Percentiles rank a stretch among this genome's conserved stretches.
Evolutionary conservation across 2,888 invertebrate species (phyloP).

Genomic region (Cephalotes varians): DNA sequence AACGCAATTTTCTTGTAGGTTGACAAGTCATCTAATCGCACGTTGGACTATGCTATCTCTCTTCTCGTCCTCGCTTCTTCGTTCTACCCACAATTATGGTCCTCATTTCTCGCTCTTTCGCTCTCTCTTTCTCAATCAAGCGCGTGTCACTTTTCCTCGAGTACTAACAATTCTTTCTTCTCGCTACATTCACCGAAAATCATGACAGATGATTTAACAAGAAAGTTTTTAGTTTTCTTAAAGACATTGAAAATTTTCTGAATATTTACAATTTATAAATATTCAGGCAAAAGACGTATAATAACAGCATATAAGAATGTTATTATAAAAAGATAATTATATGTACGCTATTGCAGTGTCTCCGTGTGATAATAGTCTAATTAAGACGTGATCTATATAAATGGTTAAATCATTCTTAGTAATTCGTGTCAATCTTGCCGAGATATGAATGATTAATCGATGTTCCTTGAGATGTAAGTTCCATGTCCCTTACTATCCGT

Average conservation of each 20-base stretch:
- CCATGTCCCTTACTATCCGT: constrained; percentile 56
- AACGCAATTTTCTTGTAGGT: constrained; percentile 88
- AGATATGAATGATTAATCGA: constrained; percentile 61
- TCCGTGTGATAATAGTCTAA: not conserved
- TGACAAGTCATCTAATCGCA: constrained; percentile 88
- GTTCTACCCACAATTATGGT: constrained; percentile 12
- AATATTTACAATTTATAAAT: not conserved
- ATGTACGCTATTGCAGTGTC: not conserved
- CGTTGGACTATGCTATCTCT: constrained; percentile 73
- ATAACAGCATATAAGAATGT: too few species aligned
- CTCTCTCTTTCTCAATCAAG: constrained; percentile 27
- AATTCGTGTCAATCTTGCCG: constrained; percentile 42
- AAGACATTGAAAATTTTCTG: not conserved
- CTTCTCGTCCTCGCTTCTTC: constrained; percentile 28
- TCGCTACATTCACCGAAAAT: constrained; percentile 31
- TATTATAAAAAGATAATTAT: not conserved
- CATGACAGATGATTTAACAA: constrained; percentile 17
- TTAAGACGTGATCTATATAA: constrained; percentile 47
- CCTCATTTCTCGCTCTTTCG: constrained; percentile 9
- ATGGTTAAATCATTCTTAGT: constrained; percentile 46
- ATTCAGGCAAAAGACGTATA: not conserved
- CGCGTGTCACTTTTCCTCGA: constrained; percentile 43
- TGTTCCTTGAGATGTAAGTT: constrained; percentile 58
- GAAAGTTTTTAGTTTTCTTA: not conserved
- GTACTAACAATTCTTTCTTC: constrained; percentile 27